Percentiles rank a stretch among this genome's conserved stretches.
These are phyloP conservation scores for Macrosiphum euphorbiae DNA, from an alignment of 2,888 invertebrate species.

Conservation along the genomic window DNA sequence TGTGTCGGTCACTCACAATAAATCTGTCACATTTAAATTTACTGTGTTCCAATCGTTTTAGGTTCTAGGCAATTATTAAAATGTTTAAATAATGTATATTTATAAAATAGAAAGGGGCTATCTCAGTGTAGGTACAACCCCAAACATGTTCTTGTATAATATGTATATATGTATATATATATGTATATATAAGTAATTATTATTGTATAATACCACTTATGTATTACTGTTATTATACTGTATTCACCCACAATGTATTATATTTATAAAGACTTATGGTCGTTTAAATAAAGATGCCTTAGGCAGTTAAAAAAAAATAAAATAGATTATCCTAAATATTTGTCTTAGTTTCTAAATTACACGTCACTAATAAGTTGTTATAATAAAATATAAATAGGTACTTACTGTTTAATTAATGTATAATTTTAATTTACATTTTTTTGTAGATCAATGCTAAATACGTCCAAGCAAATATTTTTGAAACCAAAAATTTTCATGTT, in stretches of 20 bases:
- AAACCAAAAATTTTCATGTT: neutral
- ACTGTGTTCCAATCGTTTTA: neutral
- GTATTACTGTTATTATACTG: too few species aligned
- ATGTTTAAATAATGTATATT: neutral
- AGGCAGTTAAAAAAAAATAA: too few species aligned
- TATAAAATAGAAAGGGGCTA: too few species aligned
- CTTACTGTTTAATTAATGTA: neutral
- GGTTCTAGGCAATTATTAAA: neutral
- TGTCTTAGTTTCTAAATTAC: neutral
- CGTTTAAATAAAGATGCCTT: too few species aligned
- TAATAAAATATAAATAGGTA: neutral
- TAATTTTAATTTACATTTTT: neutral
- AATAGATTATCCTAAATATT: neutral
- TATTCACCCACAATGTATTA: too few species aligned
- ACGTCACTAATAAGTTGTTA: neutral
- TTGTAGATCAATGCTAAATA: conserved; percentile 23
- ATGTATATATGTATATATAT: too few species aligned
- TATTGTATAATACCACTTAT: too few species aligned
- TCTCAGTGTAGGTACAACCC: too few species aligned
- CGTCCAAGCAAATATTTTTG: neutral
- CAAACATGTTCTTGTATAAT: too few species aligned
- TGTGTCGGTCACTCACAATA: neutral
- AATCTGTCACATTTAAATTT: neutral
- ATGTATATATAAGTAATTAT: too few species aligned
- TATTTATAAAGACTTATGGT: too few species aligned